Evolutionary conservation across 2,888 invertebrate species (phyloP).

Genomic region (Macaria liturata): DNA sequence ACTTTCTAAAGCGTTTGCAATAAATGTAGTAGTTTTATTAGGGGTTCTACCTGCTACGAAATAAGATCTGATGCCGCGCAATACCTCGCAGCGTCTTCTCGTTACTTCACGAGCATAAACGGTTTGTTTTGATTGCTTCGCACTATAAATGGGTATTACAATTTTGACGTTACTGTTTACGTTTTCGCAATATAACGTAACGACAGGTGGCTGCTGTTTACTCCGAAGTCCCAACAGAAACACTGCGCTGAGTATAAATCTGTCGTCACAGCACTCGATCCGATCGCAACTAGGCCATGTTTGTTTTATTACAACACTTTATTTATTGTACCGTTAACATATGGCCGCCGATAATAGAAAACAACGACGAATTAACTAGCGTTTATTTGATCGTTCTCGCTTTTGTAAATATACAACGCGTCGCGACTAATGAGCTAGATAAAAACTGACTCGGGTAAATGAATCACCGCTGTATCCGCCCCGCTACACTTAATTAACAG

Average conservation of each 20-base stretch:
- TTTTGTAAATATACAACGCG: conserved; percentile 34
- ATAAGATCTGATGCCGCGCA: not conserved
- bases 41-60: not conserved
- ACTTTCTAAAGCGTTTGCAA: conserved; percentile 6
- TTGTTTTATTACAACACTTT: conserved; percentile 58
- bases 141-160: conserved; percentile 30
- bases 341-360: conserved; percentile 41
- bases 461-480: conserved; percentile 56
- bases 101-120: conserved; percentile 15
- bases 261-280: conserved; percentile 50
- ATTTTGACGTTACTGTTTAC: conserved; percentile 34
- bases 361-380: conserved; percentile 39
- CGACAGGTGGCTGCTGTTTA: conserved; percentile 61
- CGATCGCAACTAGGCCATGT: conserved; percentile 57
- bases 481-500: conserved; percentile 74
- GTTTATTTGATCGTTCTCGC: conserved; percentile 39
- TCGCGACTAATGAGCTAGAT: conserved; percentile 34
- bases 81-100: conserved; percentile 1
- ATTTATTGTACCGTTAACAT: conserved; percentile 55
- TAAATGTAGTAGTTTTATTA: not conserved
- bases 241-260: conserved; percentile 61
- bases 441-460: conserved; percentile 39
- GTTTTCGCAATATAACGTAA: conserved; percentile 57
- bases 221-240: conserved; percentile 34
- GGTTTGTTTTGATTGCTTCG: conserved; percentile 32